These are phyloP conservation scores for Drosophila punjabiensis DNA, from an alignment of 1,140 invertebrate species.

Conservation along the genomic window DNA sequence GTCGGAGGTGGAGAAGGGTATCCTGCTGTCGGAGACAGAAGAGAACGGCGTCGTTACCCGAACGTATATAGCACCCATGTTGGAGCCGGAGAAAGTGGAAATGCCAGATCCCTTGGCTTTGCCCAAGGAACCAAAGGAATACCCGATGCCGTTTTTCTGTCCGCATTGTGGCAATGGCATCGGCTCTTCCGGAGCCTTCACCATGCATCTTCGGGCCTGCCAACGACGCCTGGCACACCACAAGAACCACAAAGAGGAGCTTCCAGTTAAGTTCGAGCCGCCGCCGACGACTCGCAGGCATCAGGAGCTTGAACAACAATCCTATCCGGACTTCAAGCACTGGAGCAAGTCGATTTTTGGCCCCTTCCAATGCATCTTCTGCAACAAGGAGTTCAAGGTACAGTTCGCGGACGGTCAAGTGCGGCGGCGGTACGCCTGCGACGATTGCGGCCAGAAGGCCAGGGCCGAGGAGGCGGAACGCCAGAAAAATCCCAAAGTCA, in stretches of 20 bases:
- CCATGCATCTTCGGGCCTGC: constrained; percentile 21
- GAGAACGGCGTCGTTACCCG: constrained; percentile 22
- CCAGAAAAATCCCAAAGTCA: background rate
- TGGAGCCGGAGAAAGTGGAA: background rate
- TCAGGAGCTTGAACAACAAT: background rate
- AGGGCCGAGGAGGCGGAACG: constrained; percentile 5
- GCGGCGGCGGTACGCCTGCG: constrained; percentile 24
- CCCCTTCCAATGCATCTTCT: constrained; percentile 19
- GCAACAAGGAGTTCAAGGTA: background rate
- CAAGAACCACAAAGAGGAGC: background rate
- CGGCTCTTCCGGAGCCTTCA: constrained; percentile 15
- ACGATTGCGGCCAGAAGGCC: background rate
- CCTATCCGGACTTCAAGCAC: background rate
- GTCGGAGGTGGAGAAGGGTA: constrained; percentile 6
- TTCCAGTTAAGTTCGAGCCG: background rate
- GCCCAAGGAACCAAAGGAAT: background rate
- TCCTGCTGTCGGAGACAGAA: constrained; percentile 16
- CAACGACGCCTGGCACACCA: background rate
- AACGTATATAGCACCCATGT: constrained; percentile 16
- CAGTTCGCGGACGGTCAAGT: background rate
- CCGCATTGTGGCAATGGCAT: constrained; percentile 20
- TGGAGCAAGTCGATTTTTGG: background rate
- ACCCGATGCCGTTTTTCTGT: constrained; percentile 1
- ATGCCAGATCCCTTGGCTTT: background rate
- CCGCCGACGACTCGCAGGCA: too few relatives aligned